Percentiles rank a stretch among this genome's conserved stretches.
Conservation (phyloP, 1,140 invertebrate species). For the Atta cephalotes region DNA sequence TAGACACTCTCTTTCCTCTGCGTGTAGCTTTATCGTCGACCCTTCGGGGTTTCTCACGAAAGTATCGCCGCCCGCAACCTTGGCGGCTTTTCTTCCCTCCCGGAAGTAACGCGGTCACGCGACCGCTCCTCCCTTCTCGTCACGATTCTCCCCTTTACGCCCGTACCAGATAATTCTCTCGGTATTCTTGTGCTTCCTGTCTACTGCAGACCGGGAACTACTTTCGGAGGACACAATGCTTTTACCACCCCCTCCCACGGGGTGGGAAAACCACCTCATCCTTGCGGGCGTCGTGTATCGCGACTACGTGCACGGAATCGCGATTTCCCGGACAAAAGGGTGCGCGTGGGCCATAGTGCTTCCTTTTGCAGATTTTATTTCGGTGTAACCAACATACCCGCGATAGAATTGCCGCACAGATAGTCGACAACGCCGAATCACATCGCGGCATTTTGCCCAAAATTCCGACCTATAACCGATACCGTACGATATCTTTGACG, state of each 20-base stretch:
- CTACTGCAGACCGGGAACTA: slow-evolving; percentile 49
- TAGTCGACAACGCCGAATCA: slow-evolving; percentile 26
- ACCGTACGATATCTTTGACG: not conserved
- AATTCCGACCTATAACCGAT: slow-evolving; percentile 12
- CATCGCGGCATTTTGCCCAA: slow-evolving; percentile 20
- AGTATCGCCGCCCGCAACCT: slow-evolving; percentile 32
- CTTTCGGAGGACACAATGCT: slow-evolving; percentile 57
- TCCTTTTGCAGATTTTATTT: slow-evolving; percentile 49
- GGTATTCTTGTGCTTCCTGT: slow-evolving; percentile 59
- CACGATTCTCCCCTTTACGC: not conserved
- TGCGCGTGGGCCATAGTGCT: not conserved
- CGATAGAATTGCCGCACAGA: slow-evolving; percentile 55
- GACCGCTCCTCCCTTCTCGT: slow-evolving; percentile 13
- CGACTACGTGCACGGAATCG: slow-evolving; percentile 54
- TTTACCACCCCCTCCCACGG: not conserved
- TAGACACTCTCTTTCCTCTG: not conserved
- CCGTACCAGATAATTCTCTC: slow-evolving; percentile 50
- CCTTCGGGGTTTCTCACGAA: slow-evolving; percentile 26
- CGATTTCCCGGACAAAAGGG: slow-evolving; percentile 55
- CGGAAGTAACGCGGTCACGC: slow-evolving; percentile 50
- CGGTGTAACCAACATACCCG: slow-evolving; percentile 48
- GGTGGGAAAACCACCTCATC: not conserved
- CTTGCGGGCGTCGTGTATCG: slow-evolving; percentile 53
- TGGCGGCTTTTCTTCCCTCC: slow-evolving; percentile 40
- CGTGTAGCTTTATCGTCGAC: slow-evolving; percentile 40